Base-by-base conservation (phyloP, 2,888 invertebrate genomes). In the Bedellia somnulentella region DNA sequence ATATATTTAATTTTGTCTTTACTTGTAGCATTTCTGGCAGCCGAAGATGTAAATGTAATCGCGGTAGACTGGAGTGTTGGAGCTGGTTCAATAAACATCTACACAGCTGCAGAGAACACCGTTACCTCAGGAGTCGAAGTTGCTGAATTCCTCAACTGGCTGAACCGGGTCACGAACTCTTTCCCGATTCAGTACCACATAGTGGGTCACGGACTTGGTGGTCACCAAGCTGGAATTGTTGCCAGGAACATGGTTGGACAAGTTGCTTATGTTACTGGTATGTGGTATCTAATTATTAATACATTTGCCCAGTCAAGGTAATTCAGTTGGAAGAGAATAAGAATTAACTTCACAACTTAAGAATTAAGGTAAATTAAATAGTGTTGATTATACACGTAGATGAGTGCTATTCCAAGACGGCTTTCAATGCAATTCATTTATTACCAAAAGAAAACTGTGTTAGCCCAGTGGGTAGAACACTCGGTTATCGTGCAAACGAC, bases 61-160 rank as follows among this genome's bases (percentile, higher is more conserved):
- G 56, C 56, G 0, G 53, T 70, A 2, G 68, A 70, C 36, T 68
- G 68, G 68, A 58, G 57, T 28, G 36, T 36, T 3, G 64, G 61
- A 2, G 51, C 63, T 2, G 48, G 40, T 28, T 41, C 53, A 0
- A 30, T 52, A 2, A 40, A 38, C 23, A 48, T 55, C 31, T 42
- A 56, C 32, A 15, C 42, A 11, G 50, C 62, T 16, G 50, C 61
- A 31, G 30, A 35, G 4, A 57, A 61, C 37, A 45, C 67, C 8
- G 42, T 63, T 14, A 34, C 44, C 3, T 58, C 61, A 28, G 66
- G 57, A 2, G 53, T 60, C 1, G 62, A 9, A 23, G 4, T 23
- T 10, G 11, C 53, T 5, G 36, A 43, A 5, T 63, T 66, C 34
- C 56, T 67, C 8, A 36, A 50, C 24, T 67, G 64, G 61, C 32